These are phyloP conservation scores for Synergus itoensis DNA, from an alignment of 2,888 invertebrate species.

Conservation along the genomic window DNA sequence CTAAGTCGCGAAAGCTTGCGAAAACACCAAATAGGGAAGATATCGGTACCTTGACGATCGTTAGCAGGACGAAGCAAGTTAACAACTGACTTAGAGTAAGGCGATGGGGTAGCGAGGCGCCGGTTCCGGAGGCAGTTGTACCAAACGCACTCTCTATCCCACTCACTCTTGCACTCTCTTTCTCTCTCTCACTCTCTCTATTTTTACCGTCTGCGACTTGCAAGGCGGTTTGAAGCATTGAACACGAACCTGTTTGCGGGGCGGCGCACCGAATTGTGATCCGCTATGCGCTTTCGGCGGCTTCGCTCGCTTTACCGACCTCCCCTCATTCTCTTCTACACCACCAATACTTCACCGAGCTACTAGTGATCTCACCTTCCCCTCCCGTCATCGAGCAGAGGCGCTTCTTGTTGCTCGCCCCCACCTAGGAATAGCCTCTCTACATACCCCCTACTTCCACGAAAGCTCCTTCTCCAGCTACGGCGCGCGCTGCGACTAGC, in stretches of 20 bases:
- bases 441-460: constrained; percentile 39
- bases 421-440: constrained; percentile 43
- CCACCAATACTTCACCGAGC: constrained; percentile 7
- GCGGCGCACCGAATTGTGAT: constrained; percentile 76
- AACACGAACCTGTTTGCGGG: constrained; percentile 75
- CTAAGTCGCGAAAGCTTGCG: constrained; percentile 3
- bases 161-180: constrained; percentile 1
- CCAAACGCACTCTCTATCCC: constrained; percentile 31
- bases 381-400: background rate
- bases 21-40: constrained; percentile 1
- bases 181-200: constrained; percentile 11
- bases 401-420: constrained; percentile 5
- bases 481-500: constrained; percentile 47
- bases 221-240: constrained; percentile 41
- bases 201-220: constrained; percentile 40
- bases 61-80: constrained; percentile 36
- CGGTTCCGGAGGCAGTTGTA: constrained; percentile 22
- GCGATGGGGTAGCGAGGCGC: constrained; percentile 13
- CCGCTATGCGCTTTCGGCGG: constrained; percentile 73
- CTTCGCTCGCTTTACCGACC: constrained; percentile 48
- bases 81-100: constrained; percentile 25
- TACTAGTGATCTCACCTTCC: constrained; percentile 6
- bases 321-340: constrained; percentile 35
- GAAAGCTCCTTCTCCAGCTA: constrained; percentile 29
- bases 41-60: constrained; percentile 27